Base-by-base conservation (phyloP, 2,113 vertebrate species). In the Empidonax traillii region DNA sequence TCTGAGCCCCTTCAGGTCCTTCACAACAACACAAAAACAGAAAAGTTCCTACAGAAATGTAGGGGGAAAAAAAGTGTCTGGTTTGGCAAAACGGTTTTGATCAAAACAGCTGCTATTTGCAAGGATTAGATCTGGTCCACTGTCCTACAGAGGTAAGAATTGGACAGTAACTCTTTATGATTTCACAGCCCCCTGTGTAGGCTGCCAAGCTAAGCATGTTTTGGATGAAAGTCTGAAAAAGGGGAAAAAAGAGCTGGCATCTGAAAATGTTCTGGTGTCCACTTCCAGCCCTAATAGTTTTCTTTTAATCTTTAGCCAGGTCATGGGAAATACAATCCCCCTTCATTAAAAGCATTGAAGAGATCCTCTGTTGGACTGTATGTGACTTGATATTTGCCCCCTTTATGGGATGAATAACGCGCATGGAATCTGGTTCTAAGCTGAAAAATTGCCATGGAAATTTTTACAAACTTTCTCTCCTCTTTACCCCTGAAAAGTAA, bases 141-240 rank as follows among this genome's bases (percentile, higher is more conserved):
- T 94, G 92, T 94, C 87, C 83, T 83, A 33, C 27, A 93, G 93
- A 95, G 78, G 89, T 94, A 97, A 92, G 79, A 87, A 77, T 35
- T 95, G 78, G 87, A 97, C 90, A 83, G 82, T 92, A 90, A 68
- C 55, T 95, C 63, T 75, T 82, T 90, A 90, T 97, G 93, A 94
- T 83, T 97, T 97, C 90, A 94, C 73, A 94, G 85, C 44, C 35
- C 37, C 90, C 75, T 89, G n/a, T 8, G 18, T 33, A 96, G 69
- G 53, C 58, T 96, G 96, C 95, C 97, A 97, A 97, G 83, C 52
- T 96, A 95, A 97, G 78, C 83, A 93, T 96, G 90, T 97, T 97
- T 97, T 91, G 95, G 92, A 94, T 90, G 89, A 79, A 95, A 96
- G 93, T 94, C 84, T 91, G 68, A 85, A 96, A 88, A 37, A 47